Evolutionary conservation across 2,888 invertebrate species (phyloP).

Genomic region (Galeruca laticollis): DNA sequence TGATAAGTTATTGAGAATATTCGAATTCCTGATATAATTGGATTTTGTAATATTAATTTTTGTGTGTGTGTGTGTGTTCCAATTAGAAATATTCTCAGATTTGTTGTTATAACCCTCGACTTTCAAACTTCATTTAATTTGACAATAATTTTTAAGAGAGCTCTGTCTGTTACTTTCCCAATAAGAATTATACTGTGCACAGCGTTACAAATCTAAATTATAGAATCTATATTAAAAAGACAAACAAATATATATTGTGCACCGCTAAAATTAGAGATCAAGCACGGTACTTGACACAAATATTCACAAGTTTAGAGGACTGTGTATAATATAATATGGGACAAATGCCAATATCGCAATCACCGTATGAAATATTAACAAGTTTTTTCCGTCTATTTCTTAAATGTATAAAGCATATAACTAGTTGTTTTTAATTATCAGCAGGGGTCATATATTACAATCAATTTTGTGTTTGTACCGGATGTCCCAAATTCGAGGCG

Average conservation of each 20-base stretch:
- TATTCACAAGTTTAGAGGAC: neutral
- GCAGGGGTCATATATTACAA: neutral
- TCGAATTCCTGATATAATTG: no score
- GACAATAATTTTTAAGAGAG: no score
- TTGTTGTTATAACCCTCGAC: no score
- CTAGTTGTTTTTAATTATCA: neutral
- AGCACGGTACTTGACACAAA: constrained; percentile 7
- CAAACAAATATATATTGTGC: constrained; percentile 5
- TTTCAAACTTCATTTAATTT: no score
- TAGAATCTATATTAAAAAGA: neutral
- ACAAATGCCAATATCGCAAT: neutral
- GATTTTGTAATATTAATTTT: no score
- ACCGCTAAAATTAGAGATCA: neutral
- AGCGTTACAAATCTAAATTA: neutral
- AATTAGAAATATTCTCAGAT: no score
- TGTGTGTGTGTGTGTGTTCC: no score
- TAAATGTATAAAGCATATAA: constrained; percentile 14
- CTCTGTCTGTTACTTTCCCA: no score
- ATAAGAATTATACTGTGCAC: no score
- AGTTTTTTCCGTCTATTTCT: neutral
- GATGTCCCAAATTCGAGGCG: no score
- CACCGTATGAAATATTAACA: neutral
- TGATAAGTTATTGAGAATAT: no score
- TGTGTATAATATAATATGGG: neutral
- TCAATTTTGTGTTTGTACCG: neutral